Base-by-base conservation (phyloP, 2,888 invertebrate genomes). In the Dryomyza anilis region DNA sequence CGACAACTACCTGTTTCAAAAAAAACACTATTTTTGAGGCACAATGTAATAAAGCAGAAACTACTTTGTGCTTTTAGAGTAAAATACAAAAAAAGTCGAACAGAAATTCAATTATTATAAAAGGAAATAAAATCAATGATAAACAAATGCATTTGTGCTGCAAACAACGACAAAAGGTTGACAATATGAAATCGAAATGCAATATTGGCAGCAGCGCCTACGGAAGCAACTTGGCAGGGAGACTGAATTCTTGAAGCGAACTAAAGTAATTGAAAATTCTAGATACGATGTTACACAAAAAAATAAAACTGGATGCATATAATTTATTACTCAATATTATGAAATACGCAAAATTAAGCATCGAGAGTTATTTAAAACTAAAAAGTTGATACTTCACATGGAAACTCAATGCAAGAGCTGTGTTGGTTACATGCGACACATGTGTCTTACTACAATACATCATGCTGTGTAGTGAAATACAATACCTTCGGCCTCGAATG, bases 241-340 rank as follows among this genome's bases (percentile, higher is more conserved):
- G n/a, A n/a, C n/a, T n/a, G n/a, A n/a, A 43, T 59, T 33, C 59
- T 61, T 50, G 19, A 29, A 52, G 36, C 39, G 27, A 27, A 33
- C 52, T 50, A 52, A 52, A 61, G 61, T 61, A 61, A 61, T 61
- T 61, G 61, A 52, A 55, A 52, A 27, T n/a, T n/a, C n/a, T n/a
- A n/a, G n/a, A n/a, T n/a, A n/a, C n/a, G n/a, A n/a, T n/a, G n/a
- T n/a, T n/a, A n/a, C n/a, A n/a, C n/a, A n/a, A n/a, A n/a, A n/a
- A n/a, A n/a, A n/a, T n/a, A n/a, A n/a, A n/a, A n/a, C n/a, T n/a
- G n/a, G n/a, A n/a, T n/a, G n/a, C n/a, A n/a, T n/a, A n/a, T n/a
- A n/a, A n/a, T n/a, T n/a, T n/a, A n/a, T n/a, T n/a, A n/a, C n/a
- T n/a, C n/a, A n/a, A n/a, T n/a, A n/a, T n/a, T n/a, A n/a, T n/a